Percentiles rank a stretch among this genome's conserved stretches.
Evolutionary conservation across 2,797 vertebrate genomes (phyloP).

Genomic region (Vultur gryphus): DNA sequence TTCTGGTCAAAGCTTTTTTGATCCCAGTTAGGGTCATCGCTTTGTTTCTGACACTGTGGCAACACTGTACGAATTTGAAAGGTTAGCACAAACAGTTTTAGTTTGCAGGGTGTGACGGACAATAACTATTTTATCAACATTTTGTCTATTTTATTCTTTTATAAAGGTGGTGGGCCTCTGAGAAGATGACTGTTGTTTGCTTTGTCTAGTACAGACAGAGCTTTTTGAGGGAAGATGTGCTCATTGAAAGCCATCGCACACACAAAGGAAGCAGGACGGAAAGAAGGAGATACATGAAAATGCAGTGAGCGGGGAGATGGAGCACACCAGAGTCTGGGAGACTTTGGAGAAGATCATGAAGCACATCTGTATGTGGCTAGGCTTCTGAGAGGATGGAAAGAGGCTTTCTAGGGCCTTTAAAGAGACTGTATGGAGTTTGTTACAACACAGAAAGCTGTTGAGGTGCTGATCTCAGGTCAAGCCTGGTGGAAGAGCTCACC

Average conservation of each 20-base stretch:
- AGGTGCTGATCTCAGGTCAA: not conserved
- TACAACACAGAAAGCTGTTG: not conserved
- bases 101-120: not conserved
- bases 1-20: not conserved
- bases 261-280: not conserved
- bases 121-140: not conserved
- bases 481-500: not conserved
- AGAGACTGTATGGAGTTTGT: not conserved
- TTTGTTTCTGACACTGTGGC: not conserved
- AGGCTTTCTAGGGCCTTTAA: not conserved
- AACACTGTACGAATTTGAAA: not conserved
- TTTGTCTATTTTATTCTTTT: not conserved
- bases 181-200: not conserved
- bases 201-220: not conserved
- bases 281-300: not conserved
- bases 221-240: not conserved
- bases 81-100: not conserved
- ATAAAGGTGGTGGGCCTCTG: not conserved
- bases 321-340: not conserved
- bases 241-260: not conserved
- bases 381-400: not conserved
- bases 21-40: not conserved
- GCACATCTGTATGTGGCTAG: accelerated
- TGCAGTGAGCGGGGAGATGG: not conserved
- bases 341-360: not conserved